These are phyloP conservation scores for Gymnodraco acuticeps DNA, from an alignment of 2,797 vertebrate genomes.

Conservation along the genomic window DNA sequence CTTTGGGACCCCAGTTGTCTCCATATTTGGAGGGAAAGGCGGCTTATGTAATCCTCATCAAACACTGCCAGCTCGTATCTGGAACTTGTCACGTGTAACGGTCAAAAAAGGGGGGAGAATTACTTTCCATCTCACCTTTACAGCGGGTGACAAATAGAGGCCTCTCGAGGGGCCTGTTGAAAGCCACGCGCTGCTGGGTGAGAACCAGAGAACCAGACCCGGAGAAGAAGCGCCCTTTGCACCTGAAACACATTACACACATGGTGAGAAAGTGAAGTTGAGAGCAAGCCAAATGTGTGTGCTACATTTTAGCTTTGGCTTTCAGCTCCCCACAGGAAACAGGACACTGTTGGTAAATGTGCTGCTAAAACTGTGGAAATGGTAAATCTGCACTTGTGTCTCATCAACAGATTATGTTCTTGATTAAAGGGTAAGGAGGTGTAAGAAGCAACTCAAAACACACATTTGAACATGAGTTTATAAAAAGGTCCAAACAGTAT, in stretches of 20 bases:
- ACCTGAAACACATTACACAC: slow-evolving; percentile 84
- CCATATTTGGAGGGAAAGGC: slow-evolving; percentile 68
- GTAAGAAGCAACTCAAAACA: slow-evolving; percentile 6
- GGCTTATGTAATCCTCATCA: slow-evolving; percentile 65
- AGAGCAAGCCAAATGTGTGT: slow-evolving; percentile 56
- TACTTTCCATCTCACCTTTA: slow-evolving; percentile 88
- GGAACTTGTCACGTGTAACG: slow-evolving; percentile 64
- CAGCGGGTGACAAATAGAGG: slow-evolving; percentile 90
- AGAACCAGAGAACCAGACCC: slow-evolving; percentile 88
- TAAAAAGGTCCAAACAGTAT: slow-evolving; percentile 29
- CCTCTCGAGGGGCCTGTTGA: slow-evolving; percentile 92
- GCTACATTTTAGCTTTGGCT: slow-evolving; percentile 56
- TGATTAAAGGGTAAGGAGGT: not conserved
- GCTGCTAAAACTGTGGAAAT: slow-evolving; percentile 14
- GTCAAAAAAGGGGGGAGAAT: slow-evolving; percentile 26
- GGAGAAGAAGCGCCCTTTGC: slow-evolving; percentile 88
- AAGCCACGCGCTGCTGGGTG: slow-evolving; percentile 90
- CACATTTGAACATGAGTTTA: slow-evolving; percentile 34
- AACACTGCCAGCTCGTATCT: slow-evolving; percentile 71
- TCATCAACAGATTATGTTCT: not conserved
- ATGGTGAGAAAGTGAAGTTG: slow-evolving; percentile 55
- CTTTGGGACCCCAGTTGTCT: slow-evolving; percentile 50
- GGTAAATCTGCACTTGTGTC: slow-evolving; percentile 21
- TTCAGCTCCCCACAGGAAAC: slow-evolving; percentile 48
- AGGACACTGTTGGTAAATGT: slow-evolving; percentile 22